These are phyloP conservation scores for Argya squamiceps DNA, from an alignment of 2,797 vertebrate genomes.

Conservation along the genomic window DNA sequence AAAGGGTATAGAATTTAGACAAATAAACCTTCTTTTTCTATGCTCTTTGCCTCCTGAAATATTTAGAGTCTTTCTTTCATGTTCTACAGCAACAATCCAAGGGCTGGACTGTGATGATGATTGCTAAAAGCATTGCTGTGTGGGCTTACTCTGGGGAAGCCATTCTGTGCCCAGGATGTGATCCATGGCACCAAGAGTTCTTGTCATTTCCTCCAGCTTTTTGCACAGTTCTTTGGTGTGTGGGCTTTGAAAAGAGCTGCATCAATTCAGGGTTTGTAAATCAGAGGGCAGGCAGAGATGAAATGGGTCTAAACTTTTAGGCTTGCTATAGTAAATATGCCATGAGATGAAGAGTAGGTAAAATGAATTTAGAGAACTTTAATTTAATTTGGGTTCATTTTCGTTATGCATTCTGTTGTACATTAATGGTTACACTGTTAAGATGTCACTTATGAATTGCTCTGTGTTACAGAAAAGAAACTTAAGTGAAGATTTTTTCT, in stretches of 20 bases:
- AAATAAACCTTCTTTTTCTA: too few relatives aligned
- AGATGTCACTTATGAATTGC: not conserved
- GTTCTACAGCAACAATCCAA: not conserved
- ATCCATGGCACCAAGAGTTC: constrained; percentile 16
- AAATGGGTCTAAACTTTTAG: not conserved
- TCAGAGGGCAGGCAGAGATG: not conserved
- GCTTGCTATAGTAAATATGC: not conserved
- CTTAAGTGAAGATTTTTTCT: not conserved
- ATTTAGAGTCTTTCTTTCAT: too few relatives aligned
- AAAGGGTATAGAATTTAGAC: too few relatives aligned
- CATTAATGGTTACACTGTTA: not conserved
- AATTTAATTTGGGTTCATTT: not conserved
- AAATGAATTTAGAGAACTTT: not conserved
- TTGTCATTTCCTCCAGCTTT: not conserved
- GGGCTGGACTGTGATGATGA: not conserved
- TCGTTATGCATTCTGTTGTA: not conserved
- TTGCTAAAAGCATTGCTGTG: not conserved
- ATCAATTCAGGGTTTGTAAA: constrained; percentile 37
- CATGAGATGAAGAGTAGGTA: not conserved
- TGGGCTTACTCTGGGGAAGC: not conserved
- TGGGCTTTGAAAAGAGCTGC: not conserved
- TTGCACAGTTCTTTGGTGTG: not conserved
- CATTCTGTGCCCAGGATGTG: not conserved
- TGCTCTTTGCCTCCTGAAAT: too few relatives aligned
- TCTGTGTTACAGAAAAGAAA: not conserved